Percentiles rank a stretch among this genome's conserved stretches.
Conservation (phyloP, 2,113 vertebrate genomes). For the Platycercus adscitus region DNA sequence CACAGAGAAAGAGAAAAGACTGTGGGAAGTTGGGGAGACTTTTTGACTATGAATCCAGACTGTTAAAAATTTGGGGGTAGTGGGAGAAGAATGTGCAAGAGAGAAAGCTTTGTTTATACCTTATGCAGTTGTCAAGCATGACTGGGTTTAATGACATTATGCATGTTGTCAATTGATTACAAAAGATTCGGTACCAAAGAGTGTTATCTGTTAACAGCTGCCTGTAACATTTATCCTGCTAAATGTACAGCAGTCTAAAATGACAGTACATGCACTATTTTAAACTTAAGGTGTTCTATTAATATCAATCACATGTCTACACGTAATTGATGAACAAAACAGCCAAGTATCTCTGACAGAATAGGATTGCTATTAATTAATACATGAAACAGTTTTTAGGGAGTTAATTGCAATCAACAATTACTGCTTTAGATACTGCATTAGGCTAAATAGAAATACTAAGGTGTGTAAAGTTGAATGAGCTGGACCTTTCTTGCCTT, state of each 20-base stretch:
- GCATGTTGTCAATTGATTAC: neutral
- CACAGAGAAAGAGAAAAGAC: constrained; percentile 39
- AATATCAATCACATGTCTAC: neutral
- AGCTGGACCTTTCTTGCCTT: neutral
- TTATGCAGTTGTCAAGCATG: neutral
- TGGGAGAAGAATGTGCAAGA: neutral
- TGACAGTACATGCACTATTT: neutral
- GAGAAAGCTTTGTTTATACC: neutral
- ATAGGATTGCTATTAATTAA: neutral
- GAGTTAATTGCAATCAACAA: neutral
- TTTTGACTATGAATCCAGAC: neutral
- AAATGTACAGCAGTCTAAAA: neutral
- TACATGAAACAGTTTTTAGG: neutral
- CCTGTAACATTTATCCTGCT: neutral
- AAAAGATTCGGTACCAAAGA: neutral
- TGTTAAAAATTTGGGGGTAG: neutral
- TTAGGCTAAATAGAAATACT: neutral
- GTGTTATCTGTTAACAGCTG: neutral
- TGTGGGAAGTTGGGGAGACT: constrained; percentile 28
- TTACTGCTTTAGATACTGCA: neutral
- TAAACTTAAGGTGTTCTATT: neutral
- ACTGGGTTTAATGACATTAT: neutral
- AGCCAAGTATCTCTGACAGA: neutral
- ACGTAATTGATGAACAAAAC: neutral
- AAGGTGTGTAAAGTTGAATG: neutral